phyloP scores from a whole-genome alignment of 2,888 invertebrate genomes.

The Hylaea fasciaria region DNA sequence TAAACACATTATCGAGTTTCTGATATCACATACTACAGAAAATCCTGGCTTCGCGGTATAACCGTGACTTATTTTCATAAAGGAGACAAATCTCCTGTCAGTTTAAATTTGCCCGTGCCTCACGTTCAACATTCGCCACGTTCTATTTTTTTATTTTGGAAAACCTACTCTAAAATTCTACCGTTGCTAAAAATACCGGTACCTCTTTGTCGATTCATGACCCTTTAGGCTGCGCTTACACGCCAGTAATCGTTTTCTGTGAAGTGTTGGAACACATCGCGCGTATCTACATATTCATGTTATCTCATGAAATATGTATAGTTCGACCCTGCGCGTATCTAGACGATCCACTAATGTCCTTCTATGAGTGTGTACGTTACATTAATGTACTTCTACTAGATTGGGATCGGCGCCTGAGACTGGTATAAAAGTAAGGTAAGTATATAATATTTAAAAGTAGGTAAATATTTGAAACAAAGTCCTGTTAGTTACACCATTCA shows the following conservation, averaged over 20 bases:
- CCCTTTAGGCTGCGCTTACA: conserved; percentile 4
- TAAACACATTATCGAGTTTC: no score
- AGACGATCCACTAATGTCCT: not conserved
- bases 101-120: no score
- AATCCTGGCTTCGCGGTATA: no score
- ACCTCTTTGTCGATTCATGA: conserved; percentile 4
- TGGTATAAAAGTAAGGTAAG: not conserved
- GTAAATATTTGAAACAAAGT: no score
- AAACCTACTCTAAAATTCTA: no score
- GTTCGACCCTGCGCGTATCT: not conserved
- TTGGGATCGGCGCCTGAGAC: not conserved
- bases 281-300: conserved; percentile 22
- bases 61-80: not conserved
- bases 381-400: no score
- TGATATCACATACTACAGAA: no score
- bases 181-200: not conserved
- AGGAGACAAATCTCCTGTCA: no score
- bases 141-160: no score
- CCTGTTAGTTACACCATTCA: no score
- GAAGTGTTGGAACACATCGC: conserved; percentile 6
- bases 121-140: no score
- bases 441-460: no score
- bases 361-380: not conserved
- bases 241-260: conserved; percentile 10
- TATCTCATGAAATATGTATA: conserved; percentile 23